Evolutionary conservation across 1,140 invertebrate species (phyloP).

Genomic region (Drosophila biarmipes): DNA sequence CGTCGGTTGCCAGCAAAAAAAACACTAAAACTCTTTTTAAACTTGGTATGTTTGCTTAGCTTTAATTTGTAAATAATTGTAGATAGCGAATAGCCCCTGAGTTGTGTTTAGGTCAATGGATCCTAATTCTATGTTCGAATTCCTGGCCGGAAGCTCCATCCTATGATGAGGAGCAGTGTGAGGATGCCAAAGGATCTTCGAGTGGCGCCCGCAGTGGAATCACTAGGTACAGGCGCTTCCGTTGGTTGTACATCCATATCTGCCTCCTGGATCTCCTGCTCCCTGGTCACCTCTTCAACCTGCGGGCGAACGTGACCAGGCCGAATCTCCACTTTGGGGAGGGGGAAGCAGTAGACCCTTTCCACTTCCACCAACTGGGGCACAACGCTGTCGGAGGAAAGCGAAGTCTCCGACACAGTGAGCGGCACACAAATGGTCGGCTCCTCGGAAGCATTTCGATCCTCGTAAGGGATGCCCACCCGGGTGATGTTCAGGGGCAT

Average conservation of each 20-base stretch:
- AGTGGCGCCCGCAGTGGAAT: conserved; percentile 2
- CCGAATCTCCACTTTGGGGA: conserved; percentile 70
- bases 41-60: conserved; percentile 17
- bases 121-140: conserved; percentile 26
- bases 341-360: conserved; percentile 75
- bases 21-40: neutral
- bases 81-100: conserved; percentile 61
- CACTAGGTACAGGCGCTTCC: conserved; percentile 15
- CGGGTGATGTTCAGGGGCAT: conserved; percentile 70
- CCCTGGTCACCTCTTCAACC: conserved; percentile 21
- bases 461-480: conserved; percentile 72
- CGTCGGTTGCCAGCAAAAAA: neutral
- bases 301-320: conserved; percentile 40
- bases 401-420: conserved; percentile 59
- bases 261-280: conserved; percentile 9
- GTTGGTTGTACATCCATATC: conserved; percentile 38
- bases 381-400: conserved; percentile 40
- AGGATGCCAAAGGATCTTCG: neutral
- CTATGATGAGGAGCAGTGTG: neutral
- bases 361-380: conserved; percentile 67
- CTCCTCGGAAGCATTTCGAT: conserved; percentile 68
- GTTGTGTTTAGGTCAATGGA: conserved; percentile 38
- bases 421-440: conserved; percentile 76
- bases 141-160: conserved; percentile 3
- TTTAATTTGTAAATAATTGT: conserved; percentile 51